A percentile compares a stretch with the other conserved stretches of the same genome.
Evolutionary conservation across 2,113 vertebrate genomes (phyloP).

Genomic region (Pampusana beccarii): DNA sequence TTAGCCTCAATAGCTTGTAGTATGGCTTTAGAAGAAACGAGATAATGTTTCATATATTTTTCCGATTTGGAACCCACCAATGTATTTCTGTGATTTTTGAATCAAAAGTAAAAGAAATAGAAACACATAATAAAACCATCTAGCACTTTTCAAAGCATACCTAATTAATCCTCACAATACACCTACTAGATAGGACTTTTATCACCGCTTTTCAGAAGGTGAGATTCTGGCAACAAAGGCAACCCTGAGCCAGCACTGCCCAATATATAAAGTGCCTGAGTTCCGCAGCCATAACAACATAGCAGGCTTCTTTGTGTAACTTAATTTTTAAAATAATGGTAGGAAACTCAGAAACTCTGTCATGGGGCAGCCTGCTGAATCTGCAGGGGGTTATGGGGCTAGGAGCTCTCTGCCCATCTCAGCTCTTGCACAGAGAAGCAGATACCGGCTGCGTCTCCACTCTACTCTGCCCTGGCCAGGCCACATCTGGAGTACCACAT

Average conservation of each 20-base stretch:
- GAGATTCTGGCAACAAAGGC: slow-evolving; percentile 29
- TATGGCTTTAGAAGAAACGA: not conserved
- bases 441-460: not conserved
- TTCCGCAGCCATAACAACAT: not conserved
- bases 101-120: slow-evolving; percentile 37
- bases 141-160: not conserved
- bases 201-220: slow-evolving; percentile 38
- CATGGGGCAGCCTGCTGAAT: rapidly evolving
- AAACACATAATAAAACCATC: not conserved
- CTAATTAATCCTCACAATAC: not conserved
- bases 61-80: not conserved
- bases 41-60: not conserved
- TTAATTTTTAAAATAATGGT: not conserved
- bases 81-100: slow-evolving; percentile 2
- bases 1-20: not conserved
- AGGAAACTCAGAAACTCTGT: not conserved
- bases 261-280: not conserved
- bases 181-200: not conserved
- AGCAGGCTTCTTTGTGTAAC: not conserved
- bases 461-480: too few species aligned
- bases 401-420: not conserved
- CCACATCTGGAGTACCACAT: too few species aligned
- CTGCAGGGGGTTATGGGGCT: not conserved
- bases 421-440: not conserved
- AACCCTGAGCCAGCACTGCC: not conserved